Base-by-base conservation (phyloP, 2,113 vertebrate genomes). In the Labrus mixtus region DNA sequence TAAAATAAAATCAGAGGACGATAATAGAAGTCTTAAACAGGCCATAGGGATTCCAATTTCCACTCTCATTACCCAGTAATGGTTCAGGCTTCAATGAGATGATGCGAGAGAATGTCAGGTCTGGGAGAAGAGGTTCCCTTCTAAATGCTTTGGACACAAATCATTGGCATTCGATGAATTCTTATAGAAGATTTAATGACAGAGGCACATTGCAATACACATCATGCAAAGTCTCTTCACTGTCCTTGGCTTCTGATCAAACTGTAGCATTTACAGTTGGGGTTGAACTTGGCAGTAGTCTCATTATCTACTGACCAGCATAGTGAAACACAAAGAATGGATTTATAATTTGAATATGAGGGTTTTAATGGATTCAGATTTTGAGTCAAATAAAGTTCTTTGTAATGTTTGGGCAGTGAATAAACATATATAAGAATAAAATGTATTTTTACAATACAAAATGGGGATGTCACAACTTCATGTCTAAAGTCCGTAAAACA, bases 41-140 rank as follows among this genome's bases (percentile, higher is more conserved):
- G 85, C 82, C 68, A 3, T 22, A 73, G 73, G 78, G 83, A 82
- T 72, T 91, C 81, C 85, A 87, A 86, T 89, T 83, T 82, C 81
- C 76, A 58, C 81, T 78, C 76, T 90, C 85, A 86, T 91, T 89
- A 89, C 79, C n/a, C 79, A 50, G 80, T 84, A 88, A 93, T 86
- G 77, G 85, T 58, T 54, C 51, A 41, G 76, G 68, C 78, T 69
- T 87, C 86, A 78, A 67, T 79, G 82, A 86, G 78, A 79, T 53
- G 84, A 80, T 80, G 62, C 70, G 83, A 85, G 71, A 73, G 71
- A 81, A 74, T 63, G 74, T 68, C 56, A 65, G 68, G 65, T 79
- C 72, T n/a, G 46, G 77, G 71, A 82, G 62, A 76, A 82, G 82
- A 83, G 74, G 54, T 61, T 77, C 62, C 43, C 57, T 67, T 73